phyloP scores from a whole-genome alignment of 2,888 invertebrate species.

The Brachyptera putata region DNA sequence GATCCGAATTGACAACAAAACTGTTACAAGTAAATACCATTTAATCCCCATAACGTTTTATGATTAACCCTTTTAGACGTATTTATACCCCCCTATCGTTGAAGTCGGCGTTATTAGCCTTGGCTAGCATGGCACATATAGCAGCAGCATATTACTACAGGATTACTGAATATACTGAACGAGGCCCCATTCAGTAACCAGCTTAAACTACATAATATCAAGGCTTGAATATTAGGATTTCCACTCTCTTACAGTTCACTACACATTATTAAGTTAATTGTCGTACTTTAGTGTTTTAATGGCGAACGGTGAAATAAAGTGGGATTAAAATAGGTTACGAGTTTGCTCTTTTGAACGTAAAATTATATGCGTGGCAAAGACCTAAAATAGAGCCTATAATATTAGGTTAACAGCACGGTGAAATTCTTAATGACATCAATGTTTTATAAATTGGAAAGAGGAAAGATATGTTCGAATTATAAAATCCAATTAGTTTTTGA shows the following conservation, averaged over 20 bases:
- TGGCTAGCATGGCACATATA: no score
- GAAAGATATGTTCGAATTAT: neutral
- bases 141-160: neutral
- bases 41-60: conserved; percentile 11
- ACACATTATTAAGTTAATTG: conserved; percentile 19
- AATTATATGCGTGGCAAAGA: neutral
- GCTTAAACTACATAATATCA: conserved; percentile 1
- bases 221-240: neutral
- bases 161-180: neutral
- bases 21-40: neutral
- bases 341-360: conserved; percentile 1
- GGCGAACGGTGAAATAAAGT: conserved; percentile 6
- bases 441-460: neutral
- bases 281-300: neutral
- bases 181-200: neutral
- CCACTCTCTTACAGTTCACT: conserved; percentile 8
- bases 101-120: no score
- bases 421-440: neutral
- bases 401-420: neutral
- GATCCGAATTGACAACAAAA: neutral
- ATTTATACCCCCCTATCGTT: no score
- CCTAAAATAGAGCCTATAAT: neutral
- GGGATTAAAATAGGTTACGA: conserved; percentile 18
- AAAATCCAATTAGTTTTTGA: neutral
- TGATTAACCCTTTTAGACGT: neutral